Conservation (phyloP, 2,888 invertebrate species). For the Eristalis intricaria region DNA sequence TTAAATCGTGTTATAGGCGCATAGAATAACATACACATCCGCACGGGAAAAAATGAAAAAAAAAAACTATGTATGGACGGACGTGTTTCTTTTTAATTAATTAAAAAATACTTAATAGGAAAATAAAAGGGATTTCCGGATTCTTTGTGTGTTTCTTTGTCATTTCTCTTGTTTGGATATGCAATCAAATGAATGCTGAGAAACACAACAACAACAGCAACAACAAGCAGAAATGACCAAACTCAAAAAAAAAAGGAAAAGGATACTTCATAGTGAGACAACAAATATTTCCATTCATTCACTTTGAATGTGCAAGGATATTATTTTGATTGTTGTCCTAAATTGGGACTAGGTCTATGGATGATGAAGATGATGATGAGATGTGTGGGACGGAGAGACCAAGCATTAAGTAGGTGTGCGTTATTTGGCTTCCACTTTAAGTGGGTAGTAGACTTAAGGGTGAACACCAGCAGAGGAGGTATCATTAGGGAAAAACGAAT, state of each 20-base stretch:
- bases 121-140: slow-evolving; percentile 48
- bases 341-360: slow-evolving; percentile 9
- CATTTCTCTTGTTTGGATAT: slow-evolving; percentile 7
- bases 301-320: slow-evolving; percentile 26
- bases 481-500: not conserved
- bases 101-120: slow-evolving; percentile 55
- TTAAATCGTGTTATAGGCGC: slow-evolving; percentile 48
- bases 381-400: not conserved
- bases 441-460: slow-evolving; percentile 1
- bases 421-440: slow-evolving; percentile 1
- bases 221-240: not conserved
- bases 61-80: not conserved
- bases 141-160: slow-evolving; percentile 27
- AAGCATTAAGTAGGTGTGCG: not conserved
- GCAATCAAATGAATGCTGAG: slow-evolving; percentile 32
- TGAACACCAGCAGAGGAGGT: not conserved
- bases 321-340: slow-evolving; percentile 13
- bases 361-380: not conserved
- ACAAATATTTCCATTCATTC: slow-evolving; percentile 15
- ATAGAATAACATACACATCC: slow-evolving; percentile 36
- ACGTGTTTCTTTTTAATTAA: slow-evolving; percentile 48
- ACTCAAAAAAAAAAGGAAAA: slow-evolving; percentile 5
- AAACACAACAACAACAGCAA: not conserved
- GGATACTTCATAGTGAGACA: slow-evolving; percentile 3
- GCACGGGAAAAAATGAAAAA: not conserved